phyloP scores from a whole-genome alignment of 2,888 invertebrate species.

The Polylopha cassiicola region DNA sequence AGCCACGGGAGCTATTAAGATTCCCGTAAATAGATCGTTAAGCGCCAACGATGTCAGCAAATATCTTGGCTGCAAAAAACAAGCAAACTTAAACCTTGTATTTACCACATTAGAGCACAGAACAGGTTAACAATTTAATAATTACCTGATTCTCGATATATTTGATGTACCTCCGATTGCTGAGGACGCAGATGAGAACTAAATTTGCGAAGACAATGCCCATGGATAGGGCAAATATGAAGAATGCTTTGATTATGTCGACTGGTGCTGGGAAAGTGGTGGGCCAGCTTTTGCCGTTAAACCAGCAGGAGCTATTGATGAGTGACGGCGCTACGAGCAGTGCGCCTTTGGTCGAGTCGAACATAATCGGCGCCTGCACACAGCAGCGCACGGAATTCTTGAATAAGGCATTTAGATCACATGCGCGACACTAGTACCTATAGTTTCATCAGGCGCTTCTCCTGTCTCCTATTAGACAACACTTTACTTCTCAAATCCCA shows the following conservation, averaged over 20 bases:
- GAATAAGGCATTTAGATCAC: conserved; percentile 73
- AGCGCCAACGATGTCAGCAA: conserved; percentile 90
- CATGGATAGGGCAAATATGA: conserved; percentile 85
- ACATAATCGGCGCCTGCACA: conserved; percentile 74
- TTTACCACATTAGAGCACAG: too few species aligned
- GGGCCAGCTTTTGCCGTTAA: conserved; percentile 81
- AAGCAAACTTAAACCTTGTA: background rate
- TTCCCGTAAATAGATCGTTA: conserved; percentile 91
- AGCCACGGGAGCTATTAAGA: conserved; percentile 91
- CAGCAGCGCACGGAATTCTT: conserved; percentile 63
- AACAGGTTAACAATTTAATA: too few species aligned
- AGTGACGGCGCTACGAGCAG: conserved; percentile 87
- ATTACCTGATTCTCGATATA: conserved; percentile 92
- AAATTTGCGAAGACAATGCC: conserved; percentile 89
- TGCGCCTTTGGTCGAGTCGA: conserved; percentile 81
- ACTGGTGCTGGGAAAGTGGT: conserved; percentile 80
- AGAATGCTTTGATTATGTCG: conserved; percentile 85
- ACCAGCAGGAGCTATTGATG: conserved; percentile 89
- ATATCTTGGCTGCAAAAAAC: conserved; percentile 84
- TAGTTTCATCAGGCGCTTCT: conserved; percentile 52
- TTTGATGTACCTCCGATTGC: conserved; percentile 88
- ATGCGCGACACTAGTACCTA: conserved; percentile 51
- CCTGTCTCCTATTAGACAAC: background rate
- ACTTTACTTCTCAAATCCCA: background rate
- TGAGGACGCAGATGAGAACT: conserved; percentile 88